A percentile compares a stretch with the other conserved stretches of the same genome.
phyloP scores from a whole-genome alignment of 1,140 invertebrate genomes.

The Galleria mellonella region DNA sequence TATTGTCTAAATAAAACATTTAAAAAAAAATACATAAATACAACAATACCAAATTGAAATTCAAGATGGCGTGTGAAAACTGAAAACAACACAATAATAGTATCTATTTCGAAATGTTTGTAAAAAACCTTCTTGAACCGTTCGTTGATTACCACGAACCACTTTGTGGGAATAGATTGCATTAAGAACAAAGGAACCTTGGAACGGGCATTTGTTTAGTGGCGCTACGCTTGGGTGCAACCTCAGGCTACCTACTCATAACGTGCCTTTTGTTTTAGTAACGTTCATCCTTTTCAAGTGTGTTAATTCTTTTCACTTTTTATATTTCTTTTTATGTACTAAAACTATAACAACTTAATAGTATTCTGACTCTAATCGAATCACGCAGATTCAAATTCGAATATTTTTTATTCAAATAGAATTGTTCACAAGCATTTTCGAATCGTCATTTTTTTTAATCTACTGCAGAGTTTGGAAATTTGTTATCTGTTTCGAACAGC shows the following conservation, averaged over 20 bases:
- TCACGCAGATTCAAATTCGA: too few relatives aligned
- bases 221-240: constrained; percentile 23
- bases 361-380: too few relatives aligned
- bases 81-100: constrained; percentile 29
- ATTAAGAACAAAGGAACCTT: constrained; percentile 60
- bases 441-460: too few relatives aligned
- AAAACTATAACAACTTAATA: too few relatives aligned
- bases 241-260: constrained; percentile 13
- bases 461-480: too few relatives aligned
- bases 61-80: constrained; percentile 23
- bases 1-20: too few relatives aligned
- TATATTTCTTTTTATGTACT: neutral
- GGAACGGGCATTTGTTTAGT: constrained; percentile 17
- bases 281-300: neutral
- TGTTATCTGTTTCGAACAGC: too few relatives aligned
- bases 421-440: too few relatives aligned
- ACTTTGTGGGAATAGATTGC: constrained; percentile 59
- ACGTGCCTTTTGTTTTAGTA: constrained; percentile 7
- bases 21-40: too few relatives aligned
- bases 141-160: constrained; percentile 53
- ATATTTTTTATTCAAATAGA: too few relatives aligned
- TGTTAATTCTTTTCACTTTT: neutral
- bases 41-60: neutral
- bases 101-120: constrained; percentile 51
- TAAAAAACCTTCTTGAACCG: constrained; percentile 51